A percentile compares a stretch with the other conserved stretches of the same genome.
Conservation (phyloP, 35 echinoderm and acorn worm species). For the Acanthaster planci region DNA sequence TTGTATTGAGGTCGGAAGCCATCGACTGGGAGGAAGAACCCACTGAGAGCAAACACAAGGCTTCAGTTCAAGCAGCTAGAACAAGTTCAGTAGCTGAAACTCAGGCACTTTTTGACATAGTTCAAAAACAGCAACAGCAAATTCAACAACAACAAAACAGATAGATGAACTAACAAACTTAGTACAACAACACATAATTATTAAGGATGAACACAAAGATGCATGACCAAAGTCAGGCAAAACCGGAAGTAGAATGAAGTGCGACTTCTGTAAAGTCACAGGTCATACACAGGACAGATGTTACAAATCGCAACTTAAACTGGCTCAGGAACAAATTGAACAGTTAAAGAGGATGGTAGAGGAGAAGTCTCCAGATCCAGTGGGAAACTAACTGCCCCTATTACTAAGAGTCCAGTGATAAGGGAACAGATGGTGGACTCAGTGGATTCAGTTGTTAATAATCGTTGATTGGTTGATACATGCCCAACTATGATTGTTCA, state of each 20-base stretch:
- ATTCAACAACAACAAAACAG: constrained; percentile 5
- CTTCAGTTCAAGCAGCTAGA: neutral
- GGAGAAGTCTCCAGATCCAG: neutral
- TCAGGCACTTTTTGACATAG: neutral
- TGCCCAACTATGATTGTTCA: neutral
- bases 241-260: neutral
- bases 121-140: neutral
- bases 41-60: neutral
- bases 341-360: neutral
- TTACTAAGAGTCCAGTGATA: neutral
- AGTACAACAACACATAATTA: neutral
- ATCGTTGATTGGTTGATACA: neutral
- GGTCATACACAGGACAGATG: neutral
- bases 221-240: neutral
- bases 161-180: neutral
- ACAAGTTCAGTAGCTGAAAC: neutral
- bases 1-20: neutral
- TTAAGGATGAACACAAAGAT: neutral
- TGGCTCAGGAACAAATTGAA: neutral
- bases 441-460: neutral
- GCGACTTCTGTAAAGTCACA: neutral
- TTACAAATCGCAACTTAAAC: neutral
- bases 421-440: neutral
- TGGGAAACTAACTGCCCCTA: neutral
- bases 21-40: neutral